These are phyloP conservation scores for Haemorhous mexicanus DNA, from an alignment of 2,113 vertebrate species.

Conservation along the genomic window DNA sequence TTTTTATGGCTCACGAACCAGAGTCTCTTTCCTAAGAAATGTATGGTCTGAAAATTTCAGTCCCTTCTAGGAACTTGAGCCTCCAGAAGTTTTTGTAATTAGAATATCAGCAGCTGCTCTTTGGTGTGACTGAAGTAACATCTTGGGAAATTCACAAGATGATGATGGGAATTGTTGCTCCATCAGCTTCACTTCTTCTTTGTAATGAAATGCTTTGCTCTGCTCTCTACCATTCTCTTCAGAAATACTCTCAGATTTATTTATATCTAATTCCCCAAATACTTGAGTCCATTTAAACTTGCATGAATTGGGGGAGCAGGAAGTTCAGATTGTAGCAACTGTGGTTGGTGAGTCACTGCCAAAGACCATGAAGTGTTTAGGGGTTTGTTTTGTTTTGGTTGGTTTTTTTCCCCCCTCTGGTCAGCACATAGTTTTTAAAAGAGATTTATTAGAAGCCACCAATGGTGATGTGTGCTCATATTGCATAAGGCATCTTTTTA, in stretches of 20 bases:
- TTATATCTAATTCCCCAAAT: not conserved
- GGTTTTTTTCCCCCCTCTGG: not conserved
- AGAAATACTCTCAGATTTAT: not conserved
- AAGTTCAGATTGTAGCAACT: not conserved
- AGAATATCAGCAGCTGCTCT: constrained; percentile 9
- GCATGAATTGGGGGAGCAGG: not conserved
- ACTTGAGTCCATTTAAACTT: not conserved
- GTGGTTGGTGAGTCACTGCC: not conserved
- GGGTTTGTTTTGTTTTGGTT: not conserved
- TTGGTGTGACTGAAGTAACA: not conserved
- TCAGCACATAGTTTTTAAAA: not conserved
- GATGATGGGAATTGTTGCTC: constrained; percentile 1
- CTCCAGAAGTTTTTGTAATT: not conserved
- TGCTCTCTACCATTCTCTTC: not conserved
- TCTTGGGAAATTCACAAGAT: not conserved
- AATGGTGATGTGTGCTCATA: not conserved
- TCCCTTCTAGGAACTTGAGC: not conserved
- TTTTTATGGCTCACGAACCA: not conserved
- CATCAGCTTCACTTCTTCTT: not conserved
- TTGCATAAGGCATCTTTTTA: not conserved
- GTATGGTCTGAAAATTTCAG: not conserved
- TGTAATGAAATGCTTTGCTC: not conserved
- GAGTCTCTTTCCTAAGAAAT: not conserved
- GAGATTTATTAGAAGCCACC: not conserved
- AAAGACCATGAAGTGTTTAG: not conserved